phyloP scores from a whole-genome alignment of 2,113 vertebrate genomes.

The Saimiri boliviensis region DNA sequence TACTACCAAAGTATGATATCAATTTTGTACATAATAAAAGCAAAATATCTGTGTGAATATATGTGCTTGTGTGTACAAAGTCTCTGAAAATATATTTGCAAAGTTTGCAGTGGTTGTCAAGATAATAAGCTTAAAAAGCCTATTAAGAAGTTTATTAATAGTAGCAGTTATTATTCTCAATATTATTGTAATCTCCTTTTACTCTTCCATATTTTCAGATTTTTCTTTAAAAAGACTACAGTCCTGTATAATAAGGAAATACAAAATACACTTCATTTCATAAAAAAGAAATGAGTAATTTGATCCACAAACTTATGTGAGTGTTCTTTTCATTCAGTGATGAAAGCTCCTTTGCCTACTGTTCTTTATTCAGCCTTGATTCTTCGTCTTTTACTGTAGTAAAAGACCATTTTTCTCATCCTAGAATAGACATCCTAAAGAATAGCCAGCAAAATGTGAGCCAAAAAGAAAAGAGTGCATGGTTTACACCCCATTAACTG shows the following conservation, averaged over 20 bases:
- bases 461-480: neutral
- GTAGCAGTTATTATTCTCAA: neutral
- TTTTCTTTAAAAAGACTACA: neutral
- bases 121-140: neutral
- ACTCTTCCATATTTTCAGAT: neutral
- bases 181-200: neutral
- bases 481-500: neutral
- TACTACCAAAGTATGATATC: neutral
- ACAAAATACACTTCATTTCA: neutral
- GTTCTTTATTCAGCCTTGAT: neutral
- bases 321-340: neutral
- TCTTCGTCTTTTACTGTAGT: neutral
- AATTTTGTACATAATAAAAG: constrained; percentile 5
- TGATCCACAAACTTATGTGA: neutral
- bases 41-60: neutral
- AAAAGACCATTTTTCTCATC: neutral
- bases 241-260: neutral
- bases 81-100: neutral
- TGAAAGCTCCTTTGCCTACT: neutral
- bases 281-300: neutral
- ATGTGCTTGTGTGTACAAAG: neutral
- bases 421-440: neutral
- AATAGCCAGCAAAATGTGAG: neutral
- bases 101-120: neutral
- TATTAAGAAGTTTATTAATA: neutral